Percentiles rank a stretch among this genome's conserved stretches.
phyloP scores from a whole-genome alignment of 2,888 invertebrate genomes.

The Drosophila nr. fundita region DNA sequence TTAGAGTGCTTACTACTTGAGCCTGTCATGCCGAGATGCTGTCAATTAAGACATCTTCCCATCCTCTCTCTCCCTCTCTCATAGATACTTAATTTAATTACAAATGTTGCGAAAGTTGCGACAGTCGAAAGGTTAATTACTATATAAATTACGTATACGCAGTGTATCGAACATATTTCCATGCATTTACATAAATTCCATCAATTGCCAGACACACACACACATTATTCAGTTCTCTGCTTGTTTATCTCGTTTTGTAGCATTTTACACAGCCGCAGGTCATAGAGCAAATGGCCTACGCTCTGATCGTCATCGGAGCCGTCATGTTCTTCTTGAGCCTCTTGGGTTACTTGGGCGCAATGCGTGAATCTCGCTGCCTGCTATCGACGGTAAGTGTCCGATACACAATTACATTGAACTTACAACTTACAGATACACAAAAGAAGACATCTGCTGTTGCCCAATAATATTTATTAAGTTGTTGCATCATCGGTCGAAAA shows the following conservation, averaged over 20 bases:
- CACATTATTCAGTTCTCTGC: slow-evolving; percentile 1
- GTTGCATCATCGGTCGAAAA: slow-evolving; percentile 41
- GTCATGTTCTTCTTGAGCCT: slow-evolving; percentile 90
- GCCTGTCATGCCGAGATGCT: slow-evolving; percentile 7
- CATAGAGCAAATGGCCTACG: slow-evolving; percentile 89
- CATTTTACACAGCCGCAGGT: slow-evolving; percentile 88
- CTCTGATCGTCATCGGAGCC: slow-evolving; percentile 89
- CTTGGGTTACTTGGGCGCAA: slow-evolving; percentile 90
- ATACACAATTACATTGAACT: slow-evolving; percentile 10
- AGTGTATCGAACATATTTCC: slow-evolving; percentile 22
- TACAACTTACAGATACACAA: slow-evolving; percentile 2
- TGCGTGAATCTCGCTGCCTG: slow-evolving; percentile 89
- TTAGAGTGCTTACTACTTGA: slow-evolving; percentile 24
- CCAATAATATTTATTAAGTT: slow-evolving; percentile 13
- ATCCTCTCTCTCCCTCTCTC: not conserved
- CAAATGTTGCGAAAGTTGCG: slow-evolving; percentile 43
- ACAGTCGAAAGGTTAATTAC: slow-evolving; percentile 66
- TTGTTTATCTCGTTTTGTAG: slow-evolving; percentile 76
- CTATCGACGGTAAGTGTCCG: slow-evolving; percentile 88
- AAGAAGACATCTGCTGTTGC: slow-evolving; percentile 18
- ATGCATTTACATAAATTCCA: slow-evolving; percentile 46
- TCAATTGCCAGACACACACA: slow-evolving; percentile 12
- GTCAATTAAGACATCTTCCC: slow-evolving; percentile 40
- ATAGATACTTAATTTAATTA: slow-evolving; percentile 57
- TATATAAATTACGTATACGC: slow-evolving; percentile 62